Evolutionary conservation across 2,888 invertebrate species (phyloP).

Genomic region (Sepioteuthis lessoniana): DNA sequence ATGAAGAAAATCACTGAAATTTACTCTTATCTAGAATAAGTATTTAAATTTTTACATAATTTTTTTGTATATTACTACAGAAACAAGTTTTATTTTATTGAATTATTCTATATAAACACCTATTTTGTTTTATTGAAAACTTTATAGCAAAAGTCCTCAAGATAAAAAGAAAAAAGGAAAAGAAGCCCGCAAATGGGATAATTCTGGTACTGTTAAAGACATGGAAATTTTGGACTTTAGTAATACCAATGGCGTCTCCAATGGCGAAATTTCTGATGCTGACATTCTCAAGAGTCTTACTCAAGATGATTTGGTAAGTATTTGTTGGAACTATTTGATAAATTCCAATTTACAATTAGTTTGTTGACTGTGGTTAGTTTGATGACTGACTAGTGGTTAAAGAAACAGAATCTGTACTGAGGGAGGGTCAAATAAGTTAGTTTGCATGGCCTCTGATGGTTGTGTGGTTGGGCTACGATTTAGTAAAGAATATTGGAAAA

Average conservation of each 20-base stretch:
- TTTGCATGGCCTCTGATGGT: too few species aligned
- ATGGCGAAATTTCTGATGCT: constrained; percentile 60
- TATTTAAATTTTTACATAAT: too few species aligned
- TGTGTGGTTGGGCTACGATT: too few species aligned
- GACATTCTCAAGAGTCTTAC: constrained; percentile 4
- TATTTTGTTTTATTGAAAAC: background rate
- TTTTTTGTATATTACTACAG: too few species aligned
- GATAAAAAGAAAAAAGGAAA: constrained; percentile 80
- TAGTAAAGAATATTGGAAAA: too few species aligned
- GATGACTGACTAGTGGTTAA: background rate
- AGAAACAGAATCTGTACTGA: too few species aligned
- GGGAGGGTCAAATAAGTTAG: too few species aligned
- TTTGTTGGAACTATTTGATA: background rate
- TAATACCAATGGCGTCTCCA: constrained; percentile 68
- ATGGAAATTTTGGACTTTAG: constrained; percentile 83
- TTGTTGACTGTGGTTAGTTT: background rate
- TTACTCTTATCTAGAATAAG: too few species aligned
- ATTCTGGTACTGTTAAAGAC: constrained; percentile 85
- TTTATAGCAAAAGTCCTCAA: constrained; percentile 49
- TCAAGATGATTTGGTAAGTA: constrained; percentile 38
- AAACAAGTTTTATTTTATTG: too few species aligned
- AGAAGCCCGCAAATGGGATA: constrained; percentile 91
- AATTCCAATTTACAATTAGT: background rate
- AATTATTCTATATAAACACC: too few species aligned
- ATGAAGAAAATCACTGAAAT: too few species aligned